phyloP scores from a whole-genome alignment of 1,140 invertebrate species.

The Lepidurus apus region DNA sequence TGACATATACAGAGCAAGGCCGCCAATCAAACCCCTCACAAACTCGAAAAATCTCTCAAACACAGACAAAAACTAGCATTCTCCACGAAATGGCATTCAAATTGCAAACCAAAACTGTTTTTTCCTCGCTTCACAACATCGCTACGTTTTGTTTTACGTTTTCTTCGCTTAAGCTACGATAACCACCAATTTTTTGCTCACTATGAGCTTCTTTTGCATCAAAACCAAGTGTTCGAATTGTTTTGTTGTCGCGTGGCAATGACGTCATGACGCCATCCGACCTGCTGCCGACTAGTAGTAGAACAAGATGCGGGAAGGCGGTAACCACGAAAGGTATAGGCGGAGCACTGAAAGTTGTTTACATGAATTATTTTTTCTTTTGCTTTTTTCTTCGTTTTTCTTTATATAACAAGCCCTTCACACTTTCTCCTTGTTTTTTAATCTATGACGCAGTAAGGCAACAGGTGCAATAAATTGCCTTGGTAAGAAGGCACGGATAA shows the following conservation, averaged over 20 bases:
- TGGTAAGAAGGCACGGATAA: slow-evolving; percentile 60
- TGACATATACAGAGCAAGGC: slow-evolving; percentile 10
- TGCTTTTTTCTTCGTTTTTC: not conserved
- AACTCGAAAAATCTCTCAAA: not conserved
- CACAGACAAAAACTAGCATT: not conserved
- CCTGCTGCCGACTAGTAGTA: not conserved
- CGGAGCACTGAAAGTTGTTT: not conserved
- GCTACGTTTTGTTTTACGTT: not conserved
- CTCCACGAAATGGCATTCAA: not conserved
- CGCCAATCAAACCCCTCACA: slow-evolving; percentile 21
- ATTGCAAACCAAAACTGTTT: not conserved
- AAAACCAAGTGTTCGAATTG: too few species aligned
- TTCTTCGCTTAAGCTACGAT: not conserved
- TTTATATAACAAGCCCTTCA: too few species aligned
- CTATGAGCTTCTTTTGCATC: not conserved
- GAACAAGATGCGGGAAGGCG: slow-evolving; percentile 11
- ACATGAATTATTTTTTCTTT: not conserved
- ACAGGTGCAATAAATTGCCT: slow-evolving; percentile 70
- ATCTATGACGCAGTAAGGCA: slow-evolving; percentile 90
- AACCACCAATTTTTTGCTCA: not conserved
- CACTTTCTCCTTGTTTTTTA: slow-evolving; percentile 41
- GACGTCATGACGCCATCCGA: not conserved
- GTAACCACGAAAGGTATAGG: slow-evolving; percentile 18
- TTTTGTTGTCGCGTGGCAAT: too few species aligned
- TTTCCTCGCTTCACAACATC: too few species aligned